These are phyloP conservation scores for Procambarus virginalis DNA, from an alignment of 1,140 invertebrate genomes.

Conservation along the genomic window DNA sequence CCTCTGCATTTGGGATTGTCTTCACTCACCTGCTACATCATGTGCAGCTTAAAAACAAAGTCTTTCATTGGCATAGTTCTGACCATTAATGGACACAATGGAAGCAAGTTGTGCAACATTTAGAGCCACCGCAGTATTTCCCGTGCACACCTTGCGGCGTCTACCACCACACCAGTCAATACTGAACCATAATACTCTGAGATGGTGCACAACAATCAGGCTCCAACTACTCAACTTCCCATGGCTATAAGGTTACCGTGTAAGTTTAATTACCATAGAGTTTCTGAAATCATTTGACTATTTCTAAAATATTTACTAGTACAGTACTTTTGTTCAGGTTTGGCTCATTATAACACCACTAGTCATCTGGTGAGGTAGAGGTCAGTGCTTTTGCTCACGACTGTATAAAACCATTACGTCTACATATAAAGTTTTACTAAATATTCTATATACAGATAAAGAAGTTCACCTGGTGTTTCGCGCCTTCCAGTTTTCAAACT, in stretches of 20 bases:
- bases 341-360: slow-evolving; percentile 12
- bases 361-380: slow-evolving; percentile 37
- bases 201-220: slow-evolving; percentile 6
- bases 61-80: not conserved
- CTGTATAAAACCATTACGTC: slow-evolving; percentile 8
- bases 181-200: slow-evolving; percentile 24
- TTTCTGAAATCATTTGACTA: not conserved
- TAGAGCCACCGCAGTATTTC: not conserved
- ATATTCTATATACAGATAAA: slow-evolving; percentile 7
- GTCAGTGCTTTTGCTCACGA: slow-evolving; percentile 37
- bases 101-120: not conserved
- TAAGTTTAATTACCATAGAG: not conserved
- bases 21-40: too few relatives aligned
- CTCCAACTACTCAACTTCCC: slow-evolving; percentile 26
- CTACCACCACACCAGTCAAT: not conserved
- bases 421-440: slow-evolving; percentile 22
- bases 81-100: not conserved
- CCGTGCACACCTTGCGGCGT: not conserved
- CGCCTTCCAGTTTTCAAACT: slow-evolving; percentile 68
- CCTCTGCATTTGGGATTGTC: too few relatives aligned
- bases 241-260: not conserved
- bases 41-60: not conserved
- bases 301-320: slow-evolving; percentile 18
- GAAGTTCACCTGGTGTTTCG: slow-evolving; percentile 60
- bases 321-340: slow-evolving; percentile 16